These are phyloP conservation scores for Aphidius ervi DNA, from an alignment of 1,140 invertebrate genomes.

Conservation along the genomic window DNA sequence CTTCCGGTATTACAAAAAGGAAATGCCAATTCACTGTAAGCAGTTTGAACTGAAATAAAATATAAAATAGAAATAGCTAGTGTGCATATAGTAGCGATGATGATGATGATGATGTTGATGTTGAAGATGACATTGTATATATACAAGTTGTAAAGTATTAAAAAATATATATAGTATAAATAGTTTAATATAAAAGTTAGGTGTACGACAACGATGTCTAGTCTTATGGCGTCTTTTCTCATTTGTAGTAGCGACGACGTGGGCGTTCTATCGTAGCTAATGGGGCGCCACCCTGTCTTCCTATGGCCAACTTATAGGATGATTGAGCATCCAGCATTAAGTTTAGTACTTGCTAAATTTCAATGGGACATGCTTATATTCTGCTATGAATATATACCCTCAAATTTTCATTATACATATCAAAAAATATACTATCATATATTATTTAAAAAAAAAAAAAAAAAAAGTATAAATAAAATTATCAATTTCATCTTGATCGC, in stretches of 20 bases:
- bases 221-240: slow-evolving; percentile 17
- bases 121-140: too few relatives aligned
- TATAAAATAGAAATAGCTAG: too few relatives aligned
- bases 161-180: too few relatives aligned
- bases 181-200: slow-evolving; percentile 3
- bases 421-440: too few relatives aligned
- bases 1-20: slow-evolving; percentile 22
- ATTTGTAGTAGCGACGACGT: slow-evolving; percentile 19
- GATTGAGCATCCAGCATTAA: slow-evolving; percentile 17
- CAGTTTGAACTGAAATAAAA: too few relatives aligned
- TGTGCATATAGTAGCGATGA: too few relatives aligned
- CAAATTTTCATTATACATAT: background rate
- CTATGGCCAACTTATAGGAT: slow-evolving; percentile 17
- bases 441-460: too few relatives aligned
- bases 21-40: slow-evolving; percentile 12
- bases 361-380: slow-evolving; percentile 4
- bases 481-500: too few relatives aligned
- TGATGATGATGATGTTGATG: too few relatives aligned
- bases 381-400: background rate
- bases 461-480: too few relatives aligned
- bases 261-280: slow-evolving; percentile 21
- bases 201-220: slow-evolving; percentile 14
- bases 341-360: slow-evolving; percentile 17
- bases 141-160: too few relatives aligned
- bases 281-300: slow-evolving; percentile 20